Evolutionary conservation across 1,140 invertebrate species (phyloP).

Genomic region (Drosophila trapezifrons): DNA sequence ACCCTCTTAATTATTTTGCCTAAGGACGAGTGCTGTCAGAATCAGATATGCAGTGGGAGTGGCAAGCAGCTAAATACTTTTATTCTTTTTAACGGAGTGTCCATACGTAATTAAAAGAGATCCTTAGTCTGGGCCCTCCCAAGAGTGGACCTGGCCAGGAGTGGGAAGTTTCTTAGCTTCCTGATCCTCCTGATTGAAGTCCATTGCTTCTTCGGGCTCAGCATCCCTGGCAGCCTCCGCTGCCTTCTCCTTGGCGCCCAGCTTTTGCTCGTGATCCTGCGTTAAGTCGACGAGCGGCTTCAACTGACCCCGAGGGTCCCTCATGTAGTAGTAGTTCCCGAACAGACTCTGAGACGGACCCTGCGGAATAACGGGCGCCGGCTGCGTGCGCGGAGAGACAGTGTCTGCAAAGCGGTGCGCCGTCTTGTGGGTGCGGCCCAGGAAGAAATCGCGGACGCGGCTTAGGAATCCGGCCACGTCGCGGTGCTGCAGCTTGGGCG

Average conservation of each 20-base stretch:
- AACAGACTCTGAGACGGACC: slow-evolving; percentile 3
- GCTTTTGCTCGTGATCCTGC: slow-evolving; percentile 17
- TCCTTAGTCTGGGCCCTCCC: slow-evolving; percentile 37
- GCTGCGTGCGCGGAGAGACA: slow-evolving; percentile 26
- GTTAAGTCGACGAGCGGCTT: slow-evolving; percentile 49
- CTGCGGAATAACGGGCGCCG: slow-evolving; percentile 16
- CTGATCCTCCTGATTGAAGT: neutral
- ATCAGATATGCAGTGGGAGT: neutral
- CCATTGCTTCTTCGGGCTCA: neutral
- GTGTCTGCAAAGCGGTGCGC: slow-evolving; percentile 41
- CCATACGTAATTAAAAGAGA: neutral
- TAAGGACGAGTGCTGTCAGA: slow-evolving; percentile 16
- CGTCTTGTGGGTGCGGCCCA: slow-evolving; percentile 53
- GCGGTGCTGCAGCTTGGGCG: slow-evolving; percentile 45
- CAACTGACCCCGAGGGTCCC: slow-evolving; percentile 41
- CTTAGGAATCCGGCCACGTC: slow-evolving; percentile 58
- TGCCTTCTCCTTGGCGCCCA: slow-evolving; percentile 14
- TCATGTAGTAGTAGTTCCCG: slow-evolving; percentile 39
- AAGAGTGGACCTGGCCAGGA: slow-evolving; percentile 45
- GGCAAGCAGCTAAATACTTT: neutral
- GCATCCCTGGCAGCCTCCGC: slow-evolving; percentile 2
- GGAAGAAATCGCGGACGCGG: slow-evolving; percentile 55
- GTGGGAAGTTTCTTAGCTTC: slow-evolving; percentile 15
- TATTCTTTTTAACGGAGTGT: neutral
- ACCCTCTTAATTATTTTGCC: slow-evolving; percentile 11